These are phyloP conservation scores for Torymus texanus DNA, from an alignment of 2,888 invertebrate species.

Conservation along the genomic window DNA sequence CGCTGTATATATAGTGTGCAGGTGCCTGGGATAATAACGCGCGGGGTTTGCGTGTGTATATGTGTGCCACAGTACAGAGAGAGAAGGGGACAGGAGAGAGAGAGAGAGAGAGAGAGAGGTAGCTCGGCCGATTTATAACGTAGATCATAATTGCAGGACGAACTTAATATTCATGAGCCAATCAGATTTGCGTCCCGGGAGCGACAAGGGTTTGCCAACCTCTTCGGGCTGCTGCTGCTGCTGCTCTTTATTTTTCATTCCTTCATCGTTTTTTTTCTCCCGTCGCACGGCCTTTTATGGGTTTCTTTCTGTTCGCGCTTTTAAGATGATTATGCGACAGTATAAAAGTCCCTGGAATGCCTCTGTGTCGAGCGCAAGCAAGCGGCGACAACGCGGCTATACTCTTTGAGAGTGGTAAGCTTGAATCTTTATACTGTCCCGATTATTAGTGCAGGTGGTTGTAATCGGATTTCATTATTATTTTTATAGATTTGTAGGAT, in stretches of 20 bases:
- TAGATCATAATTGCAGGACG: conserved; percentile 75
- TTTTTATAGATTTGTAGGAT: no score
- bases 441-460: no score
- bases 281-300: conserved; percentile 2
- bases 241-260: conserved; percentile 31
- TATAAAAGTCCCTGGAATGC: conserved; percentile 28
- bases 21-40: conserved; percentile 31
- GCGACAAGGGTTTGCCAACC: conserved; percentile 64
- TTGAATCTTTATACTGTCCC: no score
- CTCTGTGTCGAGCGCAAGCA: not conserved
- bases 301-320: conserved; percentile 42
- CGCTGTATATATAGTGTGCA: not conserved
- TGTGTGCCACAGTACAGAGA: conserved; percentile 60
- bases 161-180: conserved; percentile 76
- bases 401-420: no score
- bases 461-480: no score
- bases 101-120: conserved; percentile 51
- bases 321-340: conserved; percentile 53
- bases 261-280: not conserved
- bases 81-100: conserved; percentile 57
- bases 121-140: conserved; percentile 73
- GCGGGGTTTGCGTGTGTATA: conserved; percentile 4
- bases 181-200: conserved; percentile 73
- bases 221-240: conserved; percentile 25
- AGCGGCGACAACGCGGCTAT: no score